Evolutionary conservation across 2,888 invertebrate species (phyloP).

Genomic region (Pomacea canaliculata): DNA sequence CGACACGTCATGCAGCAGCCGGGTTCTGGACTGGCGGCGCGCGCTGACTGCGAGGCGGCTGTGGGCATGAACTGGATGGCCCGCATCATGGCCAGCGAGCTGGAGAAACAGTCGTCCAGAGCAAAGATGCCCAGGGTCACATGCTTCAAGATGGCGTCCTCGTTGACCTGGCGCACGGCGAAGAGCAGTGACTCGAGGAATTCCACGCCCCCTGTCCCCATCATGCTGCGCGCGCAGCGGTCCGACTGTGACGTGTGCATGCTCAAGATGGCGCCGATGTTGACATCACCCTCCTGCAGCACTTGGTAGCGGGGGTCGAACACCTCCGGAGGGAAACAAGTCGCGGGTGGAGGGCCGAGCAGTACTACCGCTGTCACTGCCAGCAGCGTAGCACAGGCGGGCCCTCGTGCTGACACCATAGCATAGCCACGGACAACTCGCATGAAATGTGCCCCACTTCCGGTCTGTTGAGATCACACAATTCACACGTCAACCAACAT

Average conservation of each 20-base stretch:
- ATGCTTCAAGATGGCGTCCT: conserved; percentile 38
- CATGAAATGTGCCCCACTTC: too few species aligned
- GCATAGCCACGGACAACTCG: not conserved
- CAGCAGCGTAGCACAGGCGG: not conserved
- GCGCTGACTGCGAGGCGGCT: conserved; percentile 14
- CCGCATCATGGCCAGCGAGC: conserved; percentile 43
- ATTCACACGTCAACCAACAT: too few species aligned
- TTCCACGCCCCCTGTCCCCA: conserved; percentile 35
- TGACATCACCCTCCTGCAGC: conserved; percentile 37
- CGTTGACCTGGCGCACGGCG: conserved; percentile 47
- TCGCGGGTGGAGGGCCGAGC: not conserved
- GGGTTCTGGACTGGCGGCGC: not conserved
- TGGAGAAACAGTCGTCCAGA: conserved; percentile 48
- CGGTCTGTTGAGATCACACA: too few species aligned
- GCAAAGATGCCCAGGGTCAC: conserved; percentile 44
- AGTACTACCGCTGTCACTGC: not conserved
- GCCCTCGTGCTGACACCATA: not conserved
- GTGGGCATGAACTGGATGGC: conserved; percentile 50
- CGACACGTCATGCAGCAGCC: not conserved
- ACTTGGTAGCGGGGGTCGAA: conserved; percentile 30
- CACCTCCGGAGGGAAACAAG: conserved; percentile 38
- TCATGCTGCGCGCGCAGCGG: conserved; percentile 32
- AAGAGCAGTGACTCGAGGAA: conserved; percentile 45
- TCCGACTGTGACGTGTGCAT: conserved; percentile 39
- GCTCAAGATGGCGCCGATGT: conserved; percentile 49